Conservation (phyloP, 2,113 vertebrate species). For the Erinaceus europaeus region DNA sequence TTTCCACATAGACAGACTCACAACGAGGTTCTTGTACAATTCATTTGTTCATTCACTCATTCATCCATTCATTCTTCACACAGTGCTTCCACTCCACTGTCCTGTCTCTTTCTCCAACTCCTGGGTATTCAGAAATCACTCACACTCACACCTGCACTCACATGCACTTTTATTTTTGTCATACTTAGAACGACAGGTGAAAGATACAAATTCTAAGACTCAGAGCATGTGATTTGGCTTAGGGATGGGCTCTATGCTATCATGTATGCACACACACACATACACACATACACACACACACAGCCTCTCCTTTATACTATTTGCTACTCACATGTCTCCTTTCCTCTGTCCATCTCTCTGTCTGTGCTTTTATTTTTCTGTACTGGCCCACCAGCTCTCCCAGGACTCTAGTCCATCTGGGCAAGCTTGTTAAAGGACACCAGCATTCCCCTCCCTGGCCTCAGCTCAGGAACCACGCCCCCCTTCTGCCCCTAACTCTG, state of each 20-base stretch:
- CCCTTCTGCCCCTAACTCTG: background rate
- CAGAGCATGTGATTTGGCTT: background rate
- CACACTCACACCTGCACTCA: background rate
- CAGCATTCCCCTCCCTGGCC: background rate
- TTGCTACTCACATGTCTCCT: background rate
- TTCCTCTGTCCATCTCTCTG: background rate
- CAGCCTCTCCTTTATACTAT: background rate
- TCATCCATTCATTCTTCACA: background rate
- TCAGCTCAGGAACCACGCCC: background rate
- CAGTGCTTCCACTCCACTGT: fast-evolving
- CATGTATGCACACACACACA: background rate
- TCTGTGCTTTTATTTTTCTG: background rate
- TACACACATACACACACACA: background rate
- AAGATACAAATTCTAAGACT: background rate
- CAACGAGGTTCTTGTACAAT: background rate
- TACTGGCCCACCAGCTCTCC: background rate
- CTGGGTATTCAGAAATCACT: background rate
- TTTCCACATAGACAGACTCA: background rate
- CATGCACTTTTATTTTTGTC: background rate
- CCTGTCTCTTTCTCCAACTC: background rate
- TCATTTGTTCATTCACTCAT: too few relatives aligned
- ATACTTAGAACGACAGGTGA: background rate
- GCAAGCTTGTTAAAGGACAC: background rate
- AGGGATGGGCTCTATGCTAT: background rate
- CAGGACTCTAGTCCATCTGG: background rate